phyloP scores from a whole-genome alignment of 2,888 invertebrate species.

The Trachelus tabidus region DNA sequence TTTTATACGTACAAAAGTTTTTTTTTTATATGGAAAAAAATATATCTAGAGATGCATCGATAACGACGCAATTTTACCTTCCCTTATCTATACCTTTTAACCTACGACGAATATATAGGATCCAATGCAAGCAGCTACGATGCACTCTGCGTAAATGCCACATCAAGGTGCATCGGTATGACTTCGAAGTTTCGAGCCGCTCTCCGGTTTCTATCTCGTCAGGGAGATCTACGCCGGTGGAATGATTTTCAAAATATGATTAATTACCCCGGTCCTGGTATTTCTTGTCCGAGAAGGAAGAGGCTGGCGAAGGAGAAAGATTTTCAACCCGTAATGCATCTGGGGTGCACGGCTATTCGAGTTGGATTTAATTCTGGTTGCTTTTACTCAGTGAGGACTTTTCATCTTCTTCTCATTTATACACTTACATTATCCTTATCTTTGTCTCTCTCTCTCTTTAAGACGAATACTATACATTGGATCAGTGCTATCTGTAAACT shows the following conservation, averaged over 20 bases:
- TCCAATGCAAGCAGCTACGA: not conserved
- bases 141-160: slow-evolving; percentile 21
- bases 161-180: slow-evolving; percentile 52
- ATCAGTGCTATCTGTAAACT: not conserved
- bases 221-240: slow-evolving; percentile 60
- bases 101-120: not conserved
- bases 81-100: not conserved
- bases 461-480: not conserved
- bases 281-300: slow-evolving; percentile 20
- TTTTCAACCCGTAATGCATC: not conserved
- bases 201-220: slow-evolving; percentile 53
- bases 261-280: slow-evolving; percentile 20
- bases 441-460: not conserved
- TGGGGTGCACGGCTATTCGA: not conserved
- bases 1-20: too few species aligned
- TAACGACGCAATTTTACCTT: not conserved
- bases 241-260: slow-evolving; percentile 66
- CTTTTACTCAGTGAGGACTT: not conserved
- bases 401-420: not conserved
- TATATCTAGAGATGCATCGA: not conserved
- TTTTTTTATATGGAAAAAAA: too few species aligned
- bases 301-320: not conserved
- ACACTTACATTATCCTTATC: not conserved
- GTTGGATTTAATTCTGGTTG: not conserved
- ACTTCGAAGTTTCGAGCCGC: slow-evolving; percentile 55